Conservation (phyloP, 2,113 vertebrate species). For the Callipepla californica region DNA sequence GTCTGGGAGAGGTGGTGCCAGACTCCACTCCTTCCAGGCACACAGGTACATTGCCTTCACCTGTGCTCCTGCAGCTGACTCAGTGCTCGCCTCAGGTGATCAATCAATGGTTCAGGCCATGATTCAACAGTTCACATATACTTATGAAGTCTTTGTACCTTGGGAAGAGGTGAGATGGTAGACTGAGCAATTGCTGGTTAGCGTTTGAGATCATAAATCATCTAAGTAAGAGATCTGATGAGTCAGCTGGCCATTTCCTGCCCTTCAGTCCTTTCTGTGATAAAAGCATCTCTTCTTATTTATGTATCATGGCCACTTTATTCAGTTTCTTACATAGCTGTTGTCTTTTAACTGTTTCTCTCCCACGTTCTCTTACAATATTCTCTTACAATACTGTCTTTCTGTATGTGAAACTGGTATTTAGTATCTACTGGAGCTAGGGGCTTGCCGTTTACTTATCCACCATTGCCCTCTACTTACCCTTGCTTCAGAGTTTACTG, state of each 20-base stretch:
- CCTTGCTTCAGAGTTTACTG: not conserved
- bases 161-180: not conserved
- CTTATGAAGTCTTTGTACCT: not conserved
- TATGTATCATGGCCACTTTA: too few species aligned
- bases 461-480: not conserved
- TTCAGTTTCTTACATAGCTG: too few species aligned
- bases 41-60: too few species aligned
- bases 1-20: too few species aligned
- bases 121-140: too few species aligned
- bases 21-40: too few species aligned
- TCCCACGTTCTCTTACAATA: not conserved
- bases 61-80: too few species aligned
- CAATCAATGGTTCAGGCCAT: too few species aligned
- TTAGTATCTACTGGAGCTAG: not conserved
- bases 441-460: not conserved
- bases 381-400: not conserved
- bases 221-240: not conserved
- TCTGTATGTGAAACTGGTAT: not conserved
- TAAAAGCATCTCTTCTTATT: not conserved
- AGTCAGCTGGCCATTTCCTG: constrained; percentile 8
- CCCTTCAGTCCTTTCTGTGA: not conserved
- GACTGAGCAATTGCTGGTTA: not conserved
- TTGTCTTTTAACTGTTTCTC: not conserved
- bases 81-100: too few species aligned
- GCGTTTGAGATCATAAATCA: not conserved